These are phyloP conservation scores for Arvicanthis niloticus DNA, from an alignment of 2,113 vertebrate genomes.

Conservation along the genomic window DNA sequence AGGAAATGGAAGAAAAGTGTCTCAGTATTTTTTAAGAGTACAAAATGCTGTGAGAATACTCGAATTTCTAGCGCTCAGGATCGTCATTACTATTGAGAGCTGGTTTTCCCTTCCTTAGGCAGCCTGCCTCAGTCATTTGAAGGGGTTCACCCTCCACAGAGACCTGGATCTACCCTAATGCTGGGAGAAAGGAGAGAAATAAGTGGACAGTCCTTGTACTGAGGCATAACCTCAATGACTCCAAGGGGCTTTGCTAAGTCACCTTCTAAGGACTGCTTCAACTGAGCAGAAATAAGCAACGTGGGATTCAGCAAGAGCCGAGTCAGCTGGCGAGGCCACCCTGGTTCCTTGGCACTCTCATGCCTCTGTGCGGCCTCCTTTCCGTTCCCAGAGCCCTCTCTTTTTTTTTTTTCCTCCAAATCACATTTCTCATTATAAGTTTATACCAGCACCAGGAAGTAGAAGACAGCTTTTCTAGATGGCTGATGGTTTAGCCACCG, in stretches of 20 bases:
- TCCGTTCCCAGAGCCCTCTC: accelerated
- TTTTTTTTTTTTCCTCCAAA: no score
- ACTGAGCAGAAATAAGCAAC: neutral
- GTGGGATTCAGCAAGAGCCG: no score
- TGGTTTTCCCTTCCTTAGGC: neutral
- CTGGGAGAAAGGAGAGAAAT: neutral
- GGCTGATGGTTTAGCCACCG: neutral
- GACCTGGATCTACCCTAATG: neutral
- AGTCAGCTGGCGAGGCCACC: neutral
- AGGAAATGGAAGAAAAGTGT: conserved; percentile 1
- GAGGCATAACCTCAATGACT: neutral
- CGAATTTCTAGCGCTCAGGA: neutral
- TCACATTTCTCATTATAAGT: neutral
- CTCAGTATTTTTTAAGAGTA: neutral
- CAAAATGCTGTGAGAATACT: neutral
- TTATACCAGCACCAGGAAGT: neutral
- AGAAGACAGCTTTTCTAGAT: accelerated
- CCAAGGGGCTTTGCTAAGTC: neutral
- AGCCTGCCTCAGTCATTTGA: neutral
- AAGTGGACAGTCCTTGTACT: neutral
- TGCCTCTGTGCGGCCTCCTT: neutral
- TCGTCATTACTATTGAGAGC: neutral
- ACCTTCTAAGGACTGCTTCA: neutral
- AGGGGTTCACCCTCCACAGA: neutral
- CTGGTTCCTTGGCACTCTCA: no score